A percentile compares a stretch with the other conserved stretches of the same genome.
phyloP scores from a whole-genome alignment of 2,888 invertebrate genomes.

The Meiosimyza platycephala region DNA sequence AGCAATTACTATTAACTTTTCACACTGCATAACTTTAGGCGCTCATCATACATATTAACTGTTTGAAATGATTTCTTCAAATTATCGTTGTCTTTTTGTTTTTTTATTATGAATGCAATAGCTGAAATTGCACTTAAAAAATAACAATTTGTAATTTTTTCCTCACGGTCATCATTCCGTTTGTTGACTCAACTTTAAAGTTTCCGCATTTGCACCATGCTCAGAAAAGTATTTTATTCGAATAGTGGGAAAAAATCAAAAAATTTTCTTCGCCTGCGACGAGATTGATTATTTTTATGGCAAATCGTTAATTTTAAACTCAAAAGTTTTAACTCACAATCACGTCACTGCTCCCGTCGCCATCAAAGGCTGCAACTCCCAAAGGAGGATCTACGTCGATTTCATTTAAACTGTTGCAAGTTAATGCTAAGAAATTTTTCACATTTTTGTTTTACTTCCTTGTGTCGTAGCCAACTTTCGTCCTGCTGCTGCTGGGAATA shows the following conservation, averaged over 20 bases:
- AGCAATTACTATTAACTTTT: too few species aligned
- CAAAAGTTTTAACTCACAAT: conserved; percentile 7
- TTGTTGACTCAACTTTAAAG: neutral
- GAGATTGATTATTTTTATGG: conserved; percentile 38
- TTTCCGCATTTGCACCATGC: neutral
- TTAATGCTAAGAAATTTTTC: conserved; percentile 11
- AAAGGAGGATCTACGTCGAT: conserved; percentile 16
- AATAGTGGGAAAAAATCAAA: neutral
- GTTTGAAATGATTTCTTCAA: too few species aligned
- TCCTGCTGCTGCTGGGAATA: neutral
- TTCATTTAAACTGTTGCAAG: conserved; percentile 31
- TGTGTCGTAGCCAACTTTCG: neutral
- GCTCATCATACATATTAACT: too few species aligned
- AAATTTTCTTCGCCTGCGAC: conserved; percentile 24
- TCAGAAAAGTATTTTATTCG: too few species aligned
- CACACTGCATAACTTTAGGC: too few species aligned
- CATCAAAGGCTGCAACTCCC: neutral
- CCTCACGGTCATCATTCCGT: too few species aligned
- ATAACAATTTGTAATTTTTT: too few species aligned
- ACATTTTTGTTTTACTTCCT: neutral
- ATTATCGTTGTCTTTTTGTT: neutral
- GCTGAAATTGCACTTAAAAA: too few species aligned
- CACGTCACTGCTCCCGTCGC: neutral
- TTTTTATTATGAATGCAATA: neutral
- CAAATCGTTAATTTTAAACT: conserved; percentile 37